Conservation (phyloP, 2,113 vertebrate species). For the human (Homo sapiens) region GRCh38 chr21:15245501-15246000, state of each 20-base stretch:
- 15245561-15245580: not conserved
- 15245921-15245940: not conserved
- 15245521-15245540: not conserved
- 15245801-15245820: not conserved
- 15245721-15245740: not conserved
- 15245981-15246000: not conserved
- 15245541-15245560: not conserved
- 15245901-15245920: not conserved
- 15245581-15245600: not conserved
- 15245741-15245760: not conserved
- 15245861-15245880: not conserved
- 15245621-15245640: not conserved
- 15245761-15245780: not conserved
- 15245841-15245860: not conserved
- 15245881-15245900: not conserved
- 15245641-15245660: accelerated
- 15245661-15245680: not conserved
- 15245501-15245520: not conserved
- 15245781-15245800: not conserved
- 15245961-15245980: not conserved
- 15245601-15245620: not conserved
- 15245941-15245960: not conserved
- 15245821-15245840: conserved; percentile 8
- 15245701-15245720: not conserved
- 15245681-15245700: not conserved